These are phyloP conservation scores for Parnassius apollo DNA, from an alignment of 2,888 invertebrate species.

Conservation along the genomic window DNA sequence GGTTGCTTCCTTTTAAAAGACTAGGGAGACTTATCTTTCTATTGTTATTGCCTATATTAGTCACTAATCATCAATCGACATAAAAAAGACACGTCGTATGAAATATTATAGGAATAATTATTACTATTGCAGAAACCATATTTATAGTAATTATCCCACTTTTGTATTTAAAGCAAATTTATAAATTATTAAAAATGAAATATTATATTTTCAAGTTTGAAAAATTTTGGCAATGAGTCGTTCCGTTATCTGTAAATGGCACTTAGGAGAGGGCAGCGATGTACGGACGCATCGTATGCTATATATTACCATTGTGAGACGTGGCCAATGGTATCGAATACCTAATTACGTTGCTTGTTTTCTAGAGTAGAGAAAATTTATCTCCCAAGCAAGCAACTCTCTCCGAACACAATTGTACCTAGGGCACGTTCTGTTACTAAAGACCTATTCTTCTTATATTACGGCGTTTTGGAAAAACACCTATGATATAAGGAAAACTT, in stretches of 20 bases:
- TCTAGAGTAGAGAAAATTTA: constrained; percentile 40
- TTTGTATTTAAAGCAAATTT: too few species aligned
- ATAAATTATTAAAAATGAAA: too few species aligned
- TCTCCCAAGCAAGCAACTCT: constrained; percentile 23
- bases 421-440: constrained; percentile 20
- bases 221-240: neutral
- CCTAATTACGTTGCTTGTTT: constrained; percentile 42
- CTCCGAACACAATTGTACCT: constrained; percentile 20
- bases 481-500: too few species aligned
- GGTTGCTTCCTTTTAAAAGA: too few species aligned
- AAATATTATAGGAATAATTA: too few species aligned
- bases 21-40: too few species aligned
- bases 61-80: too few species aligned
- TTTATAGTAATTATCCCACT: too few species aligned
- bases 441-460: constrained; percentile 19
- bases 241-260: constrained; percentile 27
- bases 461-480: constrained; percentile 1
- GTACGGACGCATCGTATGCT: constrained; percentile 35
- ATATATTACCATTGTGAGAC: constrained; percentile 46
- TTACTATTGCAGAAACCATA: too few species aligned
- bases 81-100: too few species aligned
- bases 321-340: constrained; percentile 41
- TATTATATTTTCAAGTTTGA: too few species aligned
- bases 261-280: constrained; percentile 20
- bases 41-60: too few species aligned